Evolutionary conservation across 2,888 invertebrate genomes (phyloP).

Genomic region (Cataglyphis albicans): DNA sequence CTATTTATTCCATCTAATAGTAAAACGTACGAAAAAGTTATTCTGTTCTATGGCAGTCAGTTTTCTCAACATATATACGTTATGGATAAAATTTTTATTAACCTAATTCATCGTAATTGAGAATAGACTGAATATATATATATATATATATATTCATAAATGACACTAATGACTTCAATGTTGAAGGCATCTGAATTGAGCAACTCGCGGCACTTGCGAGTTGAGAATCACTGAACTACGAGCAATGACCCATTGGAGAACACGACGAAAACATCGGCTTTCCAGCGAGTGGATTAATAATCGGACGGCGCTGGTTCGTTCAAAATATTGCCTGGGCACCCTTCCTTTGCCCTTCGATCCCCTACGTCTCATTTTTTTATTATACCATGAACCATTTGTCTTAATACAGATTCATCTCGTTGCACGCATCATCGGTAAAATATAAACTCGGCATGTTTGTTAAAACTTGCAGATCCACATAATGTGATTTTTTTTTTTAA

Average conservation of each 20-base stretch:
- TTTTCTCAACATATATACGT: not conserved
- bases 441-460: slow-evolving; percentile 50
- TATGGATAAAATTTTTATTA: slow-evolving; percentile 16
- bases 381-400: slow-evolving; percentile 68
- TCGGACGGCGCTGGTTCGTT: slow-evolving; percentile 72
- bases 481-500: not conserved
- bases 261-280: slow-evolving; percentile 76
- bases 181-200: not conserved
- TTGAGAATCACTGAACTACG: slow-evolving; percentile 71
- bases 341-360: slow-evolving; percentile 70
- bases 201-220: slow-evolving; percentile 10
- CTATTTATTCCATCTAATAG: not conserved
- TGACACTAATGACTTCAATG: not conserved
- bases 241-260: slow-evolving; percentile 71
- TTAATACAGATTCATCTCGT: slow-evolving; percentile 68
- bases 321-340: slow-evolving; percentile 72
- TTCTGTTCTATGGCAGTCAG: not conserved
- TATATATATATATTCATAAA: not conserved
- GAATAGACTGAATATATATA: not conserved
- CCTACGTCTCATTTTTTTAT: slow-evolving; percentile 68
- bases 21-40: not conserved
- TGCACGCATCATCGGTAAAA: slow-evolving; percentile 63
- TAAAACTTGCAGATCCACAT: slow-evolving; percentile 42
- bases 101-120: not conserved
- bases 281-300: slow-evolving; percentile 76